Conservation (phyloP, 2,888 invertebrate species). For the Euplexia lucipara region DNA sequence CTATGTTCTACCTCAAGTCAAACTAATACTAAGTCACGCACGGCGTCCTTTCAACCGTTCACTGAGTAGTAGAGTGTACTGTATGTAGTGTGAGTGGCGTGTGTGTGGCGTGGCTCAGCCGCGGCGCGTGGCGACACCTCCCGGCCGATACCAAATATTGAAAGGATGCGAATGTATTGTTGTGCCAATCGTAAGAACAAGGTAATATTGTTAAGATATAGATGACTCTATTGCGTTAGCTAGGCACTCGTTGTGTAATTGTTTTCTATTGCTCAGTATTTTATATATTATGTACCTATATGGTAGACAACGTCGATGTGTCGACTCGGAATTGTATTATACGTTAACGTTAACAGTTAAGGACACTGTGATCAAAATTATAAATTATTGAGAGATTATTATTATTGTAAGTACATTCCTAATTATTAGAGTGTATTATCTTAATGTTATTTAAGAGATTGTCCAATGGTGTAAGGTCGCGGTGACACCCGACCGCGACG, state of each 20-base stretch:
- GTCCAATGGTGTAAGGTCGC: constrained; percentile 74
- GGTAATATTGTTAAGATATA: constrained; percentile 89
- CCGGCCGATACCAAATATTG: constrained; percentile 85
- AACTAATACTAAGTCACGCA: constrained; percentile 87
- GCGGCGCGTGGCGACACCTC: constrained; percentile 54
- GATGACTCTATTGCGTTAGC: constrained; percentile 86
- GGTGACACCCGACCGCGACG: constrained; percentile 26
- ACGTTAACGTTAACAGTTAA: constrained; percentile 90
- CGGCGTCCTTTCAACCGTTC: constrained; percentile 79
- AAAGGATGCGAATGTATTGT: constrained; percentile 83
- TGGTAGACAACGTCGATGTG: constrained; percentile 79
- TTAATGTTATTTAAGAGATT: constrained; percentile 85
- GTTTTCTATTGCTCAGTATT: constrained; percentile 91
- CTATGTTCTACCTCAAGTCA: constrained; percentile 90
- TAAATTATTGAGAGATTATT: constrained; percentile 91
- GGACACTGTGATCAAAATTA: constrained; percentile 91
- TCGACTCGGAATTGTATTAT: constrained; percentile 89
- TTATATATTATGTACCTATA: constrained; percentile 79
- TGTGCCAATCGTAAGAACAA: constrained; percentile 89
- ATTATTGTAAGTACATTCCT: constrained; percentile 90
- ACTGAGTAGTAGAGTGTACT: constrained; percentile 59
- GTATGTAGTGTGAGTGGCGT: constrained; percentile 49
- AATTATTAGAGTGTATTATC: constrained; percentile 87
- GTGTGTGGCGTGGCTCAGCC: constrained; percentile 53
- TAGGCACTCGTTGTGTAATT: constrained; percentile 86